A percentile compares a stretch with the other conserved stretches of the same genome.
phyloP scores from a whole-genome alignment of 1,140 invertebrate genomes.

The Drosophila truncata region DNA sequence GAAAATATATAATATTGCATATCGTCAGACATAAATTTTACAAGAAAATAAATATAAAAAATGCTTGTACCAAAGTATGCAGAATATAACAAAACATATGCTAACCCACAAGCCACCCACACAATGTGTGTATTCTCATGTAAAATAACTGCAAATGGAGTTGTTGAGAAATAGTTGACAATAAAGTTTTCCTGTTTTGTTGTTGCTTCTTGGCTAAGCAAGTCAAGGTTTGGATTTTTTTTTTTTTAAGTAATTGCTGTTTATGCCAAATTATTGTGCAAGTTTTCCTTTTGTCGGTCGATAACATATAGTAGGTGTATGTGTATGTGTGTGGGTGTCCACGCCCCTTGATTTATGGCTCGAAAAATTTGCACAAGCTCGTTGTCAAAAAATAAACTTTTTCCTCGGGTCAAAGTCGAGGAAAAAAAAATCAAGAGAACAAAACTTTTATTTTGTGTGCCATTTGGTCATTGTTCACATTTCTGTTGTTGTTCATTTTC shows the following conservation, averaged over 20 bases:
- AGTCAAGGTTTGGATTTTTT: constrained; percentile 61
- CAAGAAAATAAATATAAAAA: constrained; percentile 16
- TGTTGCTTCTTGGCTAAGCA: constrained; percentile 29
- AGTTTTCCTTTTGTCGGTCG: constrained; percentile 34
- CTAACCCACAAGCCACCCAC: neutral
- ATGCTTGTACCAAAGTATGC: too few species aligned
- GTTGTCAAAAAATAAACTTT: constrained; percentile 57
- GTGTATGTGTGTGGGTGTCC: neutral
- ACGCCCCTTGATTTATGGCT: constrained; percentile 72
- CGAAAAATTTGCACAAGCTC: constrained; percentile 63
- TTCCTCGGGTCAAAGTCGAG: constrained; percentile 29
- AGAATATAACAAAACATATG: constrained; percentile 37
- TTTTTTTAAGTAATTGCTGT: constrained; percentile 74
- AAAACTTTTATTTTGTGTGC: constrained; percentile 60
- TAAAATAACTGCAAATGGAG: constrained; percentile 70
- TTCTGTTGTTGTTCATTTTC: constrained; percentile 20
- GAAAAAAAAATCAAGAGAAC: constrained; percentile 2
- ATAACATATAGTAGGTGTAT: constrained; percentile 18
- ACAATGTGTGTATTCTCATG: constrained; percentile 20
- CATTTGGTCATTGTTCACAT: constrained; percentile 48
- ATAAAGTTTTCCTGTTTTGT: constrained; percentile 57
- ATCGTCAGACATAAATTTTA: constrained; percentile 17
- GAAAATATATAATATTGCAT: constrained; percentile 34
- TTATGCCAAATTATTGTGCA: constrained; percentile 72
- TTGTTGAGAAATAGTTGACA: constrained; percentile 60